Evolutionary conservation across 2,888 invertebrate species (phyloP), one percentile per base, ranked within the genome.

Genomic region (Polymixis flavicincta): DNA sequence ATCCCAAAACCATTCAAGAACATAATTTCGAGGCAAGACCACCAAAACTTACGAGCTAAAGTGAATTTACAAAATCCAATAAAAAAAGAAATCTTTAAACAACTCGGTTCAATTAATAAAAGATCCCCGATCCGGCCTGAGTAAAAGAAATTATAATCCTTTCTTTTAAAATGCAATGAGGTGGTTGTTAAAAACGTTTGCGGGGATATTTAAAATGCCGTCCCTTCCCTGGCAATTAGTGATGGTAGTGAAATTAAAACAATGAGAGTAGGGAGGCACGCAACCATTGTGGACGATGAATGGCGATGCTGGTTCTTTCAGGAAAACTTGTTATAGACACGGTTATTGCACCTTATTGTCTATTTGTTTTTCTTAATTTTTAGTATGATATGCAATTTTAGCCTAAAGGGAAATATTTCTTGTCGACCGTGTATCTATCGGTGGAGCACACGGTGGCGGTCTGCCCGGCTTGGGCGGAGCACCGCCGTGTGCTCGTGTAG

Each of bases 121-220:
- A 91, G 92, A 92, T 89, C 91, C 90, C 76, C 64, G 67, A 83
- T 75, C 45, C 76, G 91, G 92, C 90, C 90, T 89, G 90, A 93
- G 92, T 90, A 92, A 92, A 93, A 92, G 95, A 94, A 95, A 95
- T 96, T 95, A 96, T 96, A 96, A 96, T 96, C 96, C 94, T 95
- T 96, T 96, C 94, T 95, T 96, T 95, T 95, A 96, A 96, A 96
- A 96, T 95, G 96, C 96, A 96, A 95, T 96, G 96, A 95, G 95
- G 94, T 95, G 96, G 95, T 94, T 94, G 95, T 94, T 95, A 94
- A 94, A 94, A 95, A 93, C 94, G 95, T 94, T 95, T 95, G 95
- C 90, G 93, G 95, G 93, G 92, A 93, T 94, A 95, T 95, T 95
- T 94, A 94, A 95, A 95, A 95, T 93, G 93, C 93, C 74, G 86